A percentile compares a stretch with the other conserved stretches of the same genome.
These are phyloP conservation scores for Oenanthe melanoleuca DNA, from an alignment of 2,113 vertebrate genomes.

Conservation along the genomic window DNA sequence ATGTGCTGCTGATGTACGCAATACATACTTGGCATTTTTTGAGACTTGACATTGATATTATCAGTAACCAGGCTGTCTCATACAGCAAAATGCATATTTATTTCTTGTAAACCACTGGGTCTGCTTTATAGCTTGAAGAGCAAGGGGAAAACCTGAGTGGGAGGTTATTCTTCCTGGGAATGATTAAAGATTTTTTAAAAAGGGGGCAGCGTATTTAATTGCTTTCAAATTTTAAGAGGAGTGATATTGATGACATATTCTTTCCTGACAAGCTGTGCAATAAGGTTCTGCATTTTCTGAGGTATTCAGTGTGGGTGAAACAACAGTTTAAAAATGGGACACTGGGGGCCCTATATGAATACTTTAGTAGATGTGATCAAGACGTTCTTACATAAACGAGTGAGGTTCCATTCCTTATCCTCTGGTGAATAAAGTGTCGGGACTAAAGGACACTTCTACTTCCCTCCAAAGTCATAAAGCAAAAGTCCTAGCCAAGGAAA, in stretches of 20 bases:
- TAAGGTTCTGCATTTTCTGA: constrained; percentile 13
- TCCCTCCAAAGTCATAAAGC: neutral
- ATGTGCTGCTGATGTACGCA: neutral
- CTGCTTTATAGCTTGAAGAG: neutral
- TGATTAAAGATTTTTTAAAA: neutral
- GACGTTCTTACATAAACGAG: neutral
- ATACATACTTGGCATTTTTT: neutral
- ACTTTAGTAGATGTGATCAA: neutral
- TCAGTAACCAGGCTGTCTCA: neutral
- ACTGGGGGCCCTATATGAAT: neutral
- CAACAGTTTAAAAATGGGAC: constrained; percentile 29
- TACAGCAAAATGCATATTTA: neutral
- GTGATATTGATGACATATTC: neutral
- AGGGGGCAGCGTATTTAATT: neutral
- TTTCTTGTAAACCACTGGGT: neutral
- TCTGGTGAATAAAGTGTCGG: neutral
- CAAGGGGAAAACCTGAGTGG: neutral
- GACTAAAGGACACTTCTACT: neutral
- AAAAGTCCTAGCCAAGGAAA: neutral
- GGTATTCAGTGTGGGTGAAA: constrained; percentile 22
- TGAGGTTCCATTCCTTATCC: neutral
- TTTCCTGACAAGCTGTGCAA: constrained; percentile 24
- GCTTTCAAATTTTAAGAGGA: neutral
- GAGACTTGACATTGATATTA: neutral
- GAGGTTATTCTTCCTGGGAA: neutral